Percentiles rank a stretch among this genome's conserved stretches.
phyloP scores from a whole-genome alignment of 2,113 vertebrate species.

The Nymphicus hollandicus region DNA sequence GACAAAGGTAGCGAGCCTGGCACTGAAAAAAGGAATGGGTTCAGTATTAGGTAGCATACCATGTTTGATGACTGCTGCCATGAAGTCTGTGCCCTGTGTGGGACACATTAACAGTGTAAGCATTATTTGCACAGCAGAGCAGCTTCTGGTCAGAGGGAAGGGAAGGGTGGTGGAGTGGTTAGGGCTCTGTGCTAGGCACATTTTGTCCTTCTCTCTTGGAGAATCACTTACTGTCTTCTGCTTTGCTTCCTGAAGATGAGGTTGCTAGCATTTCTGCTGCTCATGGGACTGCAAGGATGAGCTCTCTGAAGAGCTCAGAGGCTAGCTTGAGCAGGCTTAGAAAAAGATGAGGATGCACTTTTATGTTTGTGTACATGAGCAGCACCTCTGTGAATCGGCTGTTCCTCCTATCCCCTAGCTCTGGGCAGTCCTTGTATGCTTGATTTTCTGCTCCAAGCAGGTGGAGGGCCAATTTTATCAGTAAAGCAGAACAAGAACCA shows the following conservation, averaged over 20 bases:
- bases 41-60: not conserved
- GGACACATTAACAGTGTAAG: rapidly evolving
- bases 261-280: not conserved
- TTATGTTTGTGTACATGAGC: rapidly evolving
- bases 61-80: not conserved
- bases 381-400: not conserved
- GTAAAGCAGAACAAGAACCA: not conserved
- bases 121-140: rapidly evolving
- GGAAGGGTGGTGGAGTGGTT: not conserved
- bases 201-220: not conserved
- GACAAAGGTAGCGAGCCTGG: not conserved
- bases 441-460: not conserved
- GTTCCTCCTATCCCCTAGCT: rapidly evolving
- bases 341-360: not conserved
- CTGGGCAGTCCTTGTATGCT: not conserved
- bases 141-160: not conserved
- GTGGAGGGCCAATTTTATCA: not conserved
- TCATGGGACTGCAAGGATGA: rapidly evolving
- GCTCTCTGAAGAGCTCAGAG: not conserved
- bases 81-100: not conserved
- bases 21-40: no score
- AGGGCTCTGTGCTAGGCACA: not conserved
- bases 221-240: not conserved
- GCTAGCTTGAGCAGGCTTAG: not conserved
- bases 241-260: not conserved